Percentiles rank a stretch among this genome's conserved stretches.
Conservation (phyloP, 2,113 vertebrate species). For the Orcinus orca region DNA sequence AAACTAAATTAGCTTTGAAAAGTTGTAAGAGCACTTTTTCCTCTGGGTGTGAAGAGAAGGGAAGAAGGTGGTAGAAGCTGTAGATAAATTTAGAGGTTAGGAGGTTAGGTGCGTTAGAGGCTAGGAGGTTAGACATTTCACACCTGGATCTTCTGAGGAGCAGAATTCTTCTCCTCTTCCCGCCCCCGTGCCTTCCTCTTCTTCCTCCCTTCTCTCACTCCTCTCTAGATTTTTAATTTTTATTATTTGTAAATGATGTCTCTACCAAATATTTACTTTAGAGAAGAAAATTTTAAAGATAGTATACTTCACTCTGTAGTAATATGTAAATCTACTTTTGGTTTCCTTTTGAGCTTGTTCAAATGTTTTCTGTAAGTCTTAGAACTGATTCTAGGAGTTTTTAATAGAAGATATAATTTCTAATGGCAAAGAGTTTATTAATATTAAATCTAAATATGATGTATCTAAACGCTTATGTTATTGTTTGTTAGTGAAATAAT, state of each 20-base stretch:
- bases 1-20: neutral
- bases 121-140: neutral
- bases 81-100: neutral
- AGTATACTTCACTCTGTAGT: neutral
- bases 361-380: neutral
- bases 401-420: neutral
- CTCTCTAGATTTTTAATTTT: neutral
- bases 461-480: neutral
- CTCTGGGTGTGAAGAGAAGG: neutral
- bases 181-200: neutral
- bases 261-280: neutral
- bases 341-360: neutral
- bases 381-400: neutral
- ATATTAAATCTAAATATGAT: neutral
- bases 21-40: neutral
- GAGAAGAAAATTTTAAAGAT: neutral
- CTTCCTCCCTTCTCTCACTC: fast-evolving
- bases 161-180: neutral
- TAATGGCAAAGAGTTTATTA: neutral
- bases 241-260: neutral
- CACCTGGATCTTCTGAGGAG: neutral
- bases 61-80: neutral
- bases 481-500: neutral
- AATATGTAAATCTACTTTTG: neutral
- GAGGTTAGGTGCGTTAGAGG: neutral